Conservation (phyloP, 1,140 invertebrate species). For the Conopomorpha cramerella region DNA sequence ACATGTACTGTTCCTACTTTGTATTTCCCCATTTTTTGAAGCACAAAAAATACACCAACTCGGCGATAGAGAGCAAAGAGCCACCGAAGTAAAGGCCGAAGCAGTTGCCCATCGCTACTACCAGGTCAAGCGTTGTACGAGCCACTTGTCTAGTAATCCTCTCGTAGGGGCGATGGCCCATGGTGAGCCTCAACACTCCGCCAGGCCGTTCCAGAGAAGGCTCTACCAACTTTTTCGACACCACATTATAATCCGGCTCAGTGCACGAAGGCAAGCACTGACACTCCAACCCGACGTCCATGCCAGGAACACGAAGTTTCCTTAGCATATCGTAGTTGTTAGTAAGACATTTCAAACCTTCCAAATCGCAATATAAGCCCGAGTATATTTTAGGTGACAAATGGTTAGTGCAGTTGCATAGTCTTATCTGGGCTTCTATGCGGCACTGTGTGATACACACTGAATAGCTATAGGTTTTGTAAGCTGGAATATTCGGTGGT, state of each 20-base stretch:
- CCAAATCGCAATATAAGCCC: slow-evolving; percentile 49
- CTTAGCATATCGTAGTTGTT: slow-evolving; percentile 58
- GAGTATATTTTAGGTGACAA: slow-evolving; percentile 57
- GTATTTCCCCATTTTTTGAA: slow-evolving; percentile 38
- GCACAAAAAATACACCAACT: slow-evolving; percentile 63
- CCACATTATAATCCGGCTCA: slow-evolving; percentile 69
- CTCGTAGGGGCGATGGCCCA: slow-evolving; percentile 64
- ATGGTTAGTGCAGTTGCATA: slow-evolving; percentile 69
- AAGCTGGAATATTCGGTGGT: slow-evolving; percentile 43
- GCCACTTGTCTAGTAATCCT: slow-evolving; percentile 67
- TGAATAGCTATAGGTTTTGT: slow-evolving; percentile 66
- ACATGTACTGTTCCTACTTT: no score
- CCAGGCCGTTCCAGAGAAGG: slow-evolving; percentile 19
- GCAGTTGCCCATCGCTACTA: slow-evolving; percentile 54
- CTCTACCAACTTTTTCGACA: slow-evolving; percentile 41
- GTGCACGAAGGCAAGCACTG: slow-evolving; percentile 68
- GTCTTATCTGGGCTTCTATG: slow-evolving; percentile 55
- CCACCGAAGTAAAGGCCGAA: slow-evolving; percentile 71
- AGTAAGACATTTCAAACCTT: slow-evolving; percentile 66
- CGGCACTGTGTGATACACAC: slow-evolving; percentile 68
- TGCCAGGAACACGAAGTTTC: slow-evolving; percentile 53
- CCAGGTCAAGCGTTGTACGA: slow-evolving; percentile 65
- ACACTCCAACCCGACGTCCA: slow-evolving; percentile 62
- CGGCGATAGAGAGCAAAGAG: slow-evolving; percentile 67
- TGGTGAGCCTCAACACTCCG: slow-evolving; percentile 51